Conservation (phyloP, 1,140 invertebrate species). For the Apis dorsata region DNA sequence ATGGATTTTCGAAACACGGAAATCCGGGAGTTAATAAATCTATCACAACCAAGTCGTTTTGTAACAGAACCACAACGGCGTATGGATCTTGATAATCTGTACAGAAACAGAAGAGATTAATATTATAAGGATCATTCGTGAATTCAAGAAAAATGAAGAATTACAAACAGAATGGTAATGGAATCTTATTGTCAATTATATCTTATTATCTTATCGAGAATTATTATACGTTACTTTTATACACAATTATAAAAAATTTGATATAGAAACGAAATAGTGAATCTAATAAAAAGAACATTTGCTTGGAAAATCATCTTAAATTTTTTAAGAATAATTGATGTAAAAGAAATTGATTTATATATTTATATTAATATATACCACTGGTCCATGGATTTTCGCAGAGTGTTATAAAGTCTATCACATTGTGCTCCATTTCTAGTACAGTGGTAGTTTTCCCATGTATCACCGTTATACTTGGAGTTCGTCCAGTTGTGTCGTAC, state of each 20-base stretch:
- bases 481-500: constrained; percentile 92
- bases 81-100: constrained; percentile 98
- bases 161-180: too few species aligned
- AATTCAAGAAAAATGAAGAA: too few species aligned
- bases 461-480: constrained; percentile 97
- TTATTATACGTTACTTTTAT: too few species aligned
- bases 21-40: constrained; percentile 96
- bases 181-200: too few species aligned
- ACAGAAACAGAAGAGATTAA: constrained; percentile 62
- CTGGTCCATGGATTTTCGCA: constrained; percentile 96
- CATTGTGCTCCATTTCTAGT: constrained; percentile 99
- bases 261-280: too few species aligned
- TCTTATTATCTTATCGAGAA: too few species aligned
- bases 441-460: constrained; percentile 97
- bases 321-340: neutral
- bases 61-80: constrained; percentile 97
- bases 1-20: constrained; percentile 99
- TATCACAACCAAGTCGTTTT: constrained; percentile 98
- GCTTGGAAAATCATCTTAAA: neutral
- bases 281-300: too few species aligned
- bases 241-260: too few species aligned
- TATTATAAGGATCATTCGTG: neutral
- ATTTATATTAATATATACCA: constrained; percentile 83
- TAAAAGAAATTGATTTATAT: neutral
- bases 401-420: constrained; percentile 97